Base-by-base conservation (phyloP, 2,888 invertebrate genomes). In the Scelioninae gen. 2 region DNA sequence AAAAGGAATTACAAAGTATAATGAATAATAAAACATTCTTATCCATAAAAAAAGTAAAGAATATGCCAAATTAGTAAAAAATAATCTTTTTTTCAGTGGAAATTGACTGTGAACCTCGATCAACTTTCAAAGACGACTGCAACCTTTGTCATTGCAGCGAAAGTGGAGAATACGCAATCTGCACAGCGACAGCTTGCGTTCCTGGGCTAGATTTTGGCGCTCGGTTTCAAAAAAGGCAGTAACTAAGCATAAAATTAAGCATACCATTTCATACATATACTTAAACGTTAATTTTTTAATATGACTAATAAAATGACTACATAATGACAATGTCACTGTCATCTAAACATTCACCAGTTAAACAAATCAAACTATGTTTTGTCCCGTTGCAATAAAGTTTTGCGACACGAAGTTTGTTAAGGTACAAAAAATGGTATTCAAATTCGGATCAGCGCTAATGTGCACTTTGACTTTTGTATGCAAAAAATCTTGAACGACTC, bases 61-160 rank as follows among this genome's bases (percentile, higher is more conserved):
- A 25, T 6, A 4, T 25, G 25, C 25, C 25, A 25, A 25, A 25
- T n/a, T n/a, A n/a, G n/a, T n/a, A 25, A 25, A 25, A 6, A 4
- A n/a, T n/a, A 5, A 31, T 9, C 9, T 31, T 31, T 39, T 46
- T 55, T 65, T 11, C 28, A 70, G 70, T 50, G 0, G 63, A 63
- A 35, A 18, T 50, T 15, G 33, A 70, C 4, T 70, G 70, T 19
- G 58, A 39, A 13, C 71, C 71, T 10, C 64, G 64, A 4, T 64
- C 58, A 53, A 55, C 58, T 2, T 74, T 69, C 55, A 69, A 69
- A 61, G 60, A 74, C 6, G 73, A 64, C 9, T 74, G 73, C 19
- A 74, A 74, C 13, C 58, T 60, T 19, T 74, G 73, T 31, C 11
- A 39, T 28, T 74, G 73, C 33, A 69, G 69, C 13, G 58, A 74